Percentiles rank a stretch among this genome's conserved stretches.
These are phyloP conservation scores for Azorinus chamasolen DNA, from an alignment of 2,888 invertebrate species.

Conservation along the genomic window DNA sequence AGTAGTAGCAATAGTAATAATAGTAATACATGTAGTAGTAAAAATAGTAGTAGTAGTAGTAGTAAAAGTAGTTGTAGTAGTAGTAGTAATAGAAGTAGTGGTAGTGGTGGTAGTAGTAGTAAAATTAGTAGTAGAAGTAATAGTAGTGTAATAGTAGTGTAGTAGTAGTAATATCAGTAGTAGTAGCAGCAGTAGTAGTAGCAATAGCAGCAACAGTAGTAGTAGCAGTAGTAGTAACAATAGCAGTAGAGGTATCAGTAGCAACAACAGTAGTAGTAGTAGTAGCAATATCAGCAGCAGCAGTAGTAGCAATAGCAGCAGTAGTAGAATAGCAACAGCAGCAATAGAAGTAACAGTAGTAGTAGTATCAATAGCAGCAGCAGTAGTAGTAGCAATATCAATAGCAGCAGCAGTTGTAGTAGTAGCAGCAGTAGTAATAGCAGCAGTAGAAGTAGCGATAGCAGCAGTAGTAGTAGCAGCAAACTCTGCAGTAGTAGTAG, in stretches of 20 bases:
- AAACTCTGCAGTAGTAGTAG: background rate
- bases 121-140: no score
- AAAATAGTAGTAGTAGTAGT: no score
- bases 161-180: no score
- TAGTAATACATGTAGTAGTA: no score
- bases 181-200: constrained; percentile 3
- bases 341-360: background rate
- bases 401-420: background rate
- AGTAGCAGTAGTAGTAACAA: background rate
- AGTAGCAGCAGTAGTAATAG: background rate
- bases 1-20: no score
- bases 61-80: no score
- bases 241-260: background rate
- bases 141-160: no score
- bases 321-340: no score
- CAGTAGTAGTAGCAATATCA: background rate
- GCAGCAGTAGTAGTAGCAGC: background rate
- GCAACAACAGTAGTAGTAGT: background rate
- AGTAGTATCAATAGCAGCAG: background rate
- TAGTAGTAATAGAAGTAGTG: constrained; percentile 14
- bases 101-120: constrained; percentile 27
- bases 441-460: background rate
- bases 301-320: no score
- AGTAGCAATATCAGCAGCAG: background rate
- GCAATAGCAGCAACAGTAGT: background rate